Conservation (phyloP, 2,888 invertebrate genomes). For the Drosophila imparisetae region DNA sequence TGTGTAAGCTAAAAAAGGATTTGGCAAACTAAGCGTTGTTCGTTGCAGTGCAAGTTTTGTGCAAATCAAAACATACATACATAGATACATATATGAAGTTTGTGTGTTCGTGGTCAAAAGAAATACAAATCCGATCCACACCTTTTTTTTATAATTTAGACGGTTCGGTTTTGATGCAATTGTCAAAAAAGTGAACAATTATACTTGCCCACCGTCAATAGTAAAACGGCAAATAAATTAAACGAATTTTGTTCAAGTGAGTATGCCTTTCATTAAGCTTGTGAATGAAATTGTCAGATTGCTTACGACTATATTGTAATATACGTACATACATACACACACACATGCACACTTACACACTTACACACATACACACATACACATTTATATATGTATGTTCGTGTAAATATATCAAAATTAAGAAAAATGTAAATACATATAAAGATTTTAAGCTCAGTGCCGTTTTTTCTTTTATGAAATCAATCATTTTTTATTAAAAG, state of each 20-base stretch:
- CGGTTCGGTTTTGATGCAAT: constrained; percentile 20
- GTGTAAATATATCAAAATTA: constrained; percentile 10
- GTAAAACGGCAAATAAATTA: constrained; percentile 11
- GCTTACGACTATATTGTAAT: constrained; percentile 14
- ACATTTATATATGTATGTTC: neutral
- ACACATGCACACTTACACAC: neutral
- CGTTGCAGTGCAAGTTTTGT: constrained; percentile 47
- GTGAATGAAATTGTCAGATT: constrained; percentile 27
- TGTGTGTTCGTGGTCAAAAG: constrained; percentile 61
- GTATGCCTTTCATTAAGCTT: constrained; percentile 27
- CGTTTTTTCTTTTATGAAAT: neutral
- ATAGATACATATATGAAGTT: constrained; percentile 38
- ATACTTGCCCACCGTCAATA: constrained; percentile 8
- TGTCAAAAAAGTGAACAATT: constrained; percentile 28
- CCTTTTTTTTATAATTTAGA: constrained; percentile 39
- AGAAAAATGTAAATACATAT: constrained; percentile 5
- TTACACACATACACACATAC: neutral
- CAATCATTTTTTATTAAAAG: neutral
- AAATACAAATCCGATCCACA: constrained; percentile 55
- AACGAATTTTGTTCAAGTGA: constrained; percentile 45
- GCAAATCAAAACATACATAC: constrained; percentile 54
- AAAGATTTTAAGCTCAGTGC: constrained; percentile 7
- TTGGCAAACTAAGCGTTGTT: constrained; percentile 43
- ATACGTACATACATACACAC: constrained; percentile 1
- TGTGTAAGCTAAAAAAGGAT: constrained; percentile 54